Base-by-base conservation (phyloP, 2,797 vertebrate genomes). In the Danio albolineatus region DNA sequence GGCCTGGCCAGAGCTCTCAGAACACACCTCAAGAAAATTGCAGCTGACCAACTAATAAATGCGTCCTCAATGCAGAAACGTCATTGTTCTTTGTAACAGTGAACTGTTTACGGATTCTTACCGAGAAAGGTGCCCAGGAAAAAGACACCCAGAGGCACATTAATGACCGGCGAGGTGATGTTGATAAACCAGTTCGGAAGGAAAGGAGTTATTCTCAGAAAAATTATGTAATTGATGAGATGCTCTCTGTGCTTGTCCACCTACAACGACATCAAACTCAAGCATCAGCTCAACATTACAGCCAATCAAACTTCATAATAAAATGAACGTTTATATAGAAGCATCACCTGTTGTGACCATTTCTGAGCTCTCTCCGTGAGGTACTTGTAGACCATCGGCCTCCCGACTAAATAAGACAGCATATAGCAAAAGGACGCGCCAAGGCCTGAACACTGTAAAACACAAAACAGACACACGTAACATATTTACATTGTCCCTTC, bases 161-260 rank as follows among this genome's bases (percentile, higher is more conserved):
- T 98, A 91, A 99, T 98, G 87, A 99, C 94, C 72, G 98, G 98
- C 73, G 98, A 98, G 36, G 98, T 98, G 88, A 99, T 99, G 91
- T 99, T 99, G 92, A 99, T 99, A 92, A 99, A 99, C 98, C 98
- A 99, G 89, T 99, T 99, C 36, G 98, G 98, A 83, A 99, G 96
- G 85, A 99, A 99, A 13, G 98, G 98, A 1, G 98, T 99, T 90
- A 99, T 99, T 90, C 98, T 96, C 94, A 99, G 90, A 92, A 99
- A 99, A 90, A 99, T 97, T 28, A 99, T 99, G 89, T 99, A 99
- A 92, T 99, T 99, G 87, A 99, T 99, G 78, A 99, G 95, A 92
- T 99, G 98, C 76, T 96, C 95, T 93, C 96, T 92, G 78, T 98
- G 98, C 82, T 96, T 94, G 84, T 99, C 98, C 84, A 99, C 96